Percentiles rank a stretch among this genome's conserved stretches.
Evolutionary conservation across 2,888 invertebrate species (phyloP).

Genomic region (Sphaerophoria rueppellii): DNA sequence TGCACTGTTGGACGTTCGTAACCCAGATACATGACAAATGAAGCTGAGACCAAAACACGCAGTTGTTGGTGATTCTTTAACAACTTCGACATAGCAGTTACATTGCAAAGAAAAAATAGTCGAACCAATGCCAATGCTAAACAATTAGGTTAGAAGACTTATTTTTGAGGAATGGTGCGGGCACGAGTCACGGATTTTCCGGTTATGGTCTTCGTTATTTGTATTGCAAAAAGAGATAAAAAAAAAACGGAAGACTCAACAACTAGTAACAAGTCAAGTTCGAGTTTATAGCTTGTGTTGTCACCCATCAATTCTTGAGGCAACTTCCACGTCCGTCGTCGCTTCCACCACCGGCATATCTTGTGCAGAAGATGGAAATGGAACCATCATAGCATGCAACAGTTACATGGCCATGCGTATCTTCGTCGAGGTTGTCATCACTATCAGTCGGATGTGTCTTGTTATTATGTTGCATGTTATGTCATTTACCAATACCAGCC

Average conservation of each 20-base stretch:
- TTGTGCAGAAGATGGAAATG: conserved; percentile 24
- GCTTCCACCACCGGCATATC: not conserved
- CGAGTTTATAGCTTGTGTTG: conserved; percentile 6
- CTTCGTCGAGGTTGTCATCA: too few relatives aligned
- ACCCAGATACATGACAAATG: conserved; percentile 63
- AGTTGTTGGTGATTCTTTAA: conserved; percentile 44
- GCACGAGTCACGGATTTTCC: not conserved
- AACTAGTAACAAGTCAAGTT: not conserved
- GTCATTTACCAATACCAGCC: conserved; percentile 59
- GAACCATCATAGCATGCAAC: conserved; percentile 64
- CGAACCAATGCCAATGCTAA: not conserved
- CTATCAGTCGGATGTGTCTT: conserved; percentile 48
- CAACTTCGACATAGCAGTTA: conserved; percentile 36
- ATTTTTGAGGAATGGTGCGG: not conserved
- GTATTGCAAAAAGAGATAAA: not conserved
- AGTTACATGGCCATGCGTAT: conserved; percentile 57
- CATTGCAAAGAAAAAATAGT: not conserved
- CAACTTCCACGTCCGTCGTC: conserved; percentile 11
- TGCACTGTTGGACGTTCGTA: conserved; percentile 18
- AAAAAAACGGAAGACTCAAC: conserved; percentile 23
- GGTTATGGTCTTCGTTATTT: conserved; percentile 18
- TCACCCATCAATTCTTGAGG: conserved; percentile 25
- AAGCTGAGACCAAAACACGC: conserved; percentile 37
- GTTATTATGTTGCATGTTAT: conserved; percentile 67
- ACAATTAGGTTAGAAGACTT: conserved; percentile 24